Evolutionary conservation across 23 tunicate species (phyloP), one percentile per base, ranked within the genome.

Genomic region (Phallusia fumigata): DNA sequence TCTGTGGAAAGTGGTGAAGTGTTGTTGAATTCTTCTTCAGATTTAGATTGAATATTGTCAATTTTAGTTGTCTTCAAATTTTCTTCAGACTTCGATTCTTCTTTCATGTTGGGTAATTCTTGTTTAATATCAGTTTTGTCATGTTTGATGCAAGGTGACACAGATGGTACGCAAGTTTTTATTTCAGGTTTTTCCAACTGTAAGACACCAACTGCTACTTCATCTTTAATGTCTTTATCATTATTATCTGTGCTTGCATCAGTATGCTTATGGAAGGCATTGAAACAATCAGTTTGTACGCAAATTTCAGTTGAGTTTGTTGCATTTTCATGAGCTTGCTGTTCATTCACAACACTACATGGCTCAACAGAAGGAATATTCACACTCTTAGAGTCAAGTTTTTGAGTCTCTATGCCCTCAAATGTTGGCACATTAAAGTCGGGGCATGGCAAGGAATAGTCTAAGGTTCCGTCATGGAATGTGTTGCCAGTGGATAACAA

Each of bases 1-100:
- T 87, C 97, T 2, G 16, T 28, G 0, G 83, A 79, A 32, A 51
- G 13, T 8, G 83, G 83, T 18, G 83, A 79, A 28, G 69, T 58
- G 13, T 58, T 58, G 16, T 5, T 58, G 28, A 58, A 58, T 6
- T 58, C 69, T 21, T 58, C 69, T 58, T 58, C 69, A 8, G 69
- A 58, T 58, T 58, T 58, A 11, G 28, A 1, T 13, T 22, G 69
- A 13, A 3, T 21, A 6, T 58, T 16, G 13, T 58, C 69, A 22
- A 6, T 22, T 58, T 58, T 58, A 6, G 26, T 24, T 58, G 69
- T 24, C 26, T 24, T 2, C 69, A 40, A 3, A 10, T 40, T 40
- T 40, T 40, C 47, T 40, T 40, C 47, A 40, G 8, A 40, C 47
- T 40, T 40, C 47, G 10, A 3, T 3, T 40, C 10, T 3, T 5